phyloP scores from a whole-genome alignment of 2,113 vertebrate genomes.

The Kryptolebias marmoratus region DNA sequence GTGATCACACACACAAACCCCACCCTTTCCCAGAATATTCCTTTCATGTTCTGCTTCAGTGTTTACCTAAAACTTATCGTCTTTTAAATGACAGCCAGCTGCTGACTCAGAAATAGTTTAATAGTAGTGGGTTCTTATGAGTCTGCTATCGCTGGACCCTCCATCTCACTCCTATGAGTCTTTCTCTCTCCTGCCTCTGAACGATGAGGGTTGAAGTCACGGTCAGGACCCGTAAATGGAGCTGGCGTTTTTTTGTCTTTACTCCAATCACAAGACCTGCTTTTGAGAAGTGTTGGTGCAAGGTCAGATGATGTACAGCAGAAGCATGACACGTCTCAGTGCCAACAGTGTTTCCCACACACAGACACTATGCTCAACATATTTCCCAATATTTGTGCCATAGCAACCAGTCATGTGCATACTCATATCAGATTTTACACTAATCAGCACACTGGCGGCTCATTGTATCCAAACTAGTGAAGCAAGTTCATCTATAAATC shows the following conservation, averaged over 20 bases:
- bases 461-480: constrained; percentile 29
- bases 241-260: constrained; percentile 40
- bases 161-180: constrained; percentile 43
- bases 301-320: constrained; percentile 69
- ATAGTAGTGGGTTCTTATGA: constrained; percentile 70
- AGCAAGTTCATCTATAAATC: constrained; percentile 23
- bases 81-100: constrained; percentile 61
- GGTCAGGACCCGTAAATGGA: constrained; percentile 68
- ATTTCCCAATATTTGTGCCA: constrained; percentile 35
- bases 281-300: constrained; percentile 43
- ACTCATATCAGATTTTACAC: constrained; percentile 51
- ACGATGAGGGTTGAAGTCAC: constrained; percentile 73
- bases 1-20: constrained; percentile 28
- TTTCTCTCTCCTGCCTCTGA: constrained; percentile 50
- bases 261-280: constrained; percentile 66
- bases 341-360: constrained; percentile 37
- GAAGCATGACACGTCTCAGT: constrained; percentile 49
- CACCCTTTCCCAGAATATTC: background rate
- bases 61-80: constrained; percentile 62
- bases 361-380: constrained; percentile 26
- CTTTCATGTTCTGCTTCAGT: constrained; percentile 39
- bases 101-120: constrained; percentile 73
- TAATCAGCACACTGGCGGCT: constrained; percentile 48
- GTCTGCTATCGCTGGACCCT: constrained; percentile 63
- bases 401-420: constrained; percentile 53